phyloP scores from a whole-genome alignment of 2,888 invertebrate genomes.

The Chaitophorus viminalis region DNA sequence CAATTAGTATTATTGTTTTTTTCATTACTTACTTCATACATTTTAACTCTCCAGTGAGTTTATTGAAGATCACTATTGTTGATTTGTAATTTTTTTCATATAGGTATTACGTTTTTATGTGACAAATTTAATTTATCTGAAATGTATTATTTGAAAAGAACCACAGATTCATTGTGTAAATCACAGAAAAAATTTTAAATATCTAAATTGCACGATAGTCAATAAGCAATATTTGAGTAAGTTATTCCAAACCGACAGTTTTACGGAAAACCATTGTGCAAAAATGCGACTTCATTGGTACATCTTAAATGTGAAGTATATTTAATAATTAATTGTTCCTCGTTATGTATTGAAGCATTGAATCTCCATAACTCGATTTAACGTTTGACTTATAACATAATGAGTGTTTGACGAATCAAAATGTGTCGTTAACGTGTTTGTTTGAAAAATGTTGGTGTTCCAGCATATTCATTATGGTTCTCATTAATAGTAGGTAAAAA shows the following conservation, averaged over 20 bases:
- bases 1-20: neutral
- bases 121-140: too few species aligned
- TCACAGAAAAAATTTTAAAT: neutral
- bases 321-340: neutral
- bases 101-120: neutral
- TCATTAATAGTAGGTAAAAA: too few species aligned
- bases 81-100: neutral
- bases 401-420: neutral
- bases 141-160: neutral
- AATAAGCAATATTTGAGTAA: neutral
- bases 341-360: neutral
- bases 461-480: too few species aligned
- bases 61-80: too few species aligned
- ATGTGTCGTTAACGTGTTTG: neutral
- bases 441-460: too few species aligned
- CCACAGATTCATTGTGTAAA: neutral
- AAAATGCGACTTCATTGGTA: neutral
- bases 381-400: neutral
- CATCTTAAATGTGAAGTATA: neutral
- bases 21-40: too few species aligned
- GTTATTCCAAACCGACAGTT: neutral
- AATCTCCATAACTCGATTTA: neutral
- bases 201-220: neutral
- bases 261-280: neutral
- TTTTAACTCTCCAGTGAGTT: too few species aligned